phyloP scores from a whole-genome alignment of 2,113 vertebrate species.

The Glaucomys volans region DNA sequence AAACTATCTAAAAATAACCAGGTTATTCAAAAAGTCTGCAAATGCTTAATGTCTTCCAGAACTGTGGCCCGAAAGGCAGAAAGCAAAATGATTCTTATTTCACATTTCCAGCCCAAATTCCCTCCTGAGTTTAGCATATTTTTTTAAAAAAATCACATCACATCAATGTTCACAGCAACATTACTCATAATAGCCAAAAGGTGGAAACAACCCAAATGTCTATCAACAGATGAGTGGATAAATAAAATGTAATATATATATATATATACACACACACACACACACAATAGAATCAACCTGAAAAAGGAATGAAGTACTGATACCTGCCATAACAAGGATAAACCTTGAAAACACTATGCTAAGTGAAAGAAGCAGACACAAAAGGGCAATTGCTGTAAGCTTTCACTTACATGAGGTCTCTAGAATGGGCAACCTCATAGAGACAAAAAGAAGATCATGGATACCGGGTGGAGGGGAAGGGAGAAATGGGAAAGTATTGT shows the following conservation, averaged over 20 bases:
- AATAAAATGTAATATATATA: neutral
- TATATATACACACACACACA: no score
- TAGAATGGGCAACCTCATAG: neutral
- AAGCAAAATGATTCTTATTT: constrained; percentile 47
- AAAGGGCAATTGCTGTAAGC: neutral
- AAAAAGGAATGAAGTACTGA: constrained; percentile 39
- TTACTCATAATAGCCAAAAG: neutral
- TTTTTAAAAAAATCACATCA: neutral
- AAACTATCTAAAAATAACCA: neutral
- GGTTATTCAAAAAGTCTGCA: constrained; percentile 12
- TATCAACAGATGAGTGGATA: neutral
- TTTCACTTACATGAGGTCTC: neutral
- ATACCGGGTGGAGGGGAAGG: neutral
- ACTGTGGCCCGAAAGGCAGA: neutral
- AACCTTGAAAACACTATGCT: neutral
- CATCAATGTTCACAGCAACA: neutral
- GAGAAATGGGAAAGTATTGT: neutral
- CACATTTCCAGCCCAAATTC: constrained; percentile 37
- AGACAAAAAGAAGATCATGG: neutral
- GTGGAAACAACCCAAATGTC: neutral
- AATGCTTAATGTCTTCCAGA: constrained; percentile 7
- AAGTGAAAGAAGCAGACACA: constrained; percentile 5
- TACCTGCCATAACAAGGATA: neutral
- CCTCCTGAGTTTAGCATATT: constrained; percentile 10
- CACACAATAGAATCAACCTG: neutral